Base-by-base conservation (phyloP, 2,113 vertebrate species). In the Tachycineta bicolor region DNA sequence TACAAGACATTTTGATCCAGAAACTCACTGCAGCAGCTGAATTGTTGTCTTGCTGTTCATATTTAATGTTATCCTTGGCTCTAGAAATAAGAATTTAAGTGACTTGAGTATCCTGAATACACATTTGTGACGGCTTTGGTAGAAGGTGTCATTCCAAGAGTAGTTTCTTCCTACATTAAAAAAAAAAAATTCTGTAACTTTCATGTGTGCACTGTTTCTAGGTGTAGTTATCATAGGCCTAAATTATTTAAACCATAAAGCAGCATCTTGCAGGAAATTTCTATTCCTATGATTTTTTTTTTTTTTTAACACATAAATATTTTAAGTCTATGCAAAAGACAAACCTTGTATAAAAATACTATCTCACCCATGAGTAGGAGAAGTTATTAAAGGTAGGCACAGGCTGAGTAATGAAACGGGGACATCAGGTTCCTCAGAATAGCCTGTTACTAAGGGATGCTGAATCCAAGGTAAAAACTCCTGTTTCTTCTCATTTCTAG, bases 201-300 rank as follows among this genome's bases (percentile, higher is more conserved):
- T 24, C 25, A 33, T 64, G 21, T 64, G 85, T 94, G 73, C 71
- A 44, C 44, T 79, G 63, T 89, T 94, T 84, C 90, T 49, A 43
- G 47, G 65, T 84, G 58, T 93, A 56, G 79, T 87, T 93, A 84
- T 86, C 86, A 34, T 46, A 77, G 58, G 37, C 44, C 58, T 97
- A 77, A 96, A 96, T 88, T 92, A 95, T 95, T 95, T 90, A 96
- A 88, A 29, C n/a, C 24, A 20, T 71, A 93, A 91, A 88, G 39
- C 47, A 94, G n/a, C 55, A 69, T 65, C 83, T 90, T 89, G 77
- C 83, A 92, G 83, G 52, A 91, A 96, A 77, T 87, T 81, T 83
- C 47, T 73, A 49, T 73, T 75, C 50, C 73, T 88, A 11, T 80
- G 67, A n/a, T 87, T 82, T 87, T 85, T 65, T 56, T 37, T 37